Evolutionary conservation across 2,113 vertebrate species (phyloP), one percentile per base, ranked within the genome.

Genomic region (Myrmecobius fasciatus): DNA sequence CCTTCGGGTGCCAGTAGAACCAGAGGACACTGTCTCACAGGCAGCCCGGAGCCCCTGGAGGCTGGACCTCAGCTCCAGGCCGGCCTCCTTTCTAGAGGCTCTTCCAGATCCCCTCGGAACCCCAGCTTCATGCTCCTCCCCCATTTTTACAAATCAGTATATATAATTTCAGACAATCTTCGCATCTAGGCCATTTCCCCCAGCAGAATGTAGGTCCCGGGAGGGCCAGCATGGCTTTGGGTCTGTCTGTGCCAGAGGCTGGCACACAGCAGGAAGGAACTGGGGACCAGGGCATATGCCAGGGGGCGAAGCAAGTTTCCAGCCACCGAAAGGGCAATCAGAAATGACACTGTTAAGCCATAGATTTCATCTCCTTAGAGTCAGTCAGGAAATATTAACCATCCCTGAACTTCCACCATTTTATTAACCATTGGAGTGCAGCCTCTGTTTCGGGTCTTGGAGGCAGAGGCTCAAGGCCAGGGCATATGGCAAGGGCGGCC

Each of bases 121-220:
- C 3, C 60, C 31, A 1, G 12, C 28, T 60, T 56, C 2, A 2
- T 31, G 26, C 26, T 9, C 54, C 56, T 60, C 56, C 26, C 28
- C 26, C 28, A 31, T 31, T 60, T 60, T 60, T 60, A 60, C 28
- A 11, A 60, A 12, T 67, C 5, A 26, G 60, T 36, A 5, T 36
- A 36, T 36, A 36, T 67, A 3, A 4, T 3, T 67, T 6, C 8
- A 60, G 31, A 3, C 67, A 22, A 26, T 22, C 3, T 75, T n/a
- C 7, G 0, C 14, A 0, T 7, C 8, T 43, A 22, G 5, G n/a
- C 20, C 6, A 6, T 75, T n/a, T n/a, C 67, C 20, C n/a, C 36
- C 67, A 83, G 60, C 36, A 20, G 60, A 75, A n/a, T 17, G 31
- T 17, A n/a, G 36, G 56, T 67, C 31, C 28, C 28, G 11, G 1